Evolutionary conservation across 2,888 invertebrate species (phyloP), one percentile per base, ranked within the genome.

Genomic region (Embidobia sp.): DNA sequence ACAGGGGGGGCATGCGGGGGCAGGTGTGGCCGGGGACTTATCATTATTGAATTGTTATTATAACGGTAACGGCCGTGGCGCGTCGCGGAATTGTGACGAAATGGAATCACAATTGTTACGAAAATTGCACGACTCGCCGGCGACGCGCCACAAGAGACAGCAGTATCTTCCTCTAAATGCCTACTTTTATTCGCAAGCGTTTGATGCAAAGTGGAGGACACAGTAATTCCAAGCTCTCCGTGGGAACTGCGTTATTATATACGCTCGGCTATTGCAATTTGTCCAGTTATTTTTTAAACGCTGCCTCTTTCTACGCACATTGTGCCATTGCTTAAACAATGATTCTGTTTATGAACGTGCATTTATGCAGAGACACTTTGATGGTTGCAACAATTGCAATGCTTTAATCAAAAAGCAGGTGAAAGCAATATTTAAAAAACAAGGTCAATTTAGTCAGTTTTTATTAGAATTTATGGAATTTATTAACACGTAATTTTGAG

Each of bases 41-140:
- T 61, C 27, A 69, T 69, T 51, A 61, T 61, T 70, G 51, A 61
- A 61, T 61, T 61, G 51, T 70, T 70, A 70, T 69, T 59, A 51
- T 59, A 51, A 69, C 49, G 59, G 59, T 51, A 69, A 69, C 44
- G 59, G 44, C 59, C 44, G 49, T n/a, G n/a, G 16, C 37, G 61
- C 59, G 48, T 22, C 44, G 33, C 46, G 22, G 35, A 46, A 67
- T 57, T 57, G 48, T 51, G 19, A 57, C 48, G 35, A 67, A 67
- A 55, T 57, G 37, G 48, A 57, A 49, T 57, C 51, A 51, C 69
- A 59, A 69, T 59, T 69, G 59, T 59, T 27, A 44, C 31, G 57
- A 53, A 57, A 57, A 69, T 69, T 53, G 49, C 29, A 69, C 48
- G 57, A 49, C 37, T 40, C 15, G 57, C 46, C 33, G 33, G 26